These are phyloP conservation scores for Dolichoris vasculosae DNA, from an alignment of 1,140 invertebrate genomes.

Conservation along the genomic window DNA sequence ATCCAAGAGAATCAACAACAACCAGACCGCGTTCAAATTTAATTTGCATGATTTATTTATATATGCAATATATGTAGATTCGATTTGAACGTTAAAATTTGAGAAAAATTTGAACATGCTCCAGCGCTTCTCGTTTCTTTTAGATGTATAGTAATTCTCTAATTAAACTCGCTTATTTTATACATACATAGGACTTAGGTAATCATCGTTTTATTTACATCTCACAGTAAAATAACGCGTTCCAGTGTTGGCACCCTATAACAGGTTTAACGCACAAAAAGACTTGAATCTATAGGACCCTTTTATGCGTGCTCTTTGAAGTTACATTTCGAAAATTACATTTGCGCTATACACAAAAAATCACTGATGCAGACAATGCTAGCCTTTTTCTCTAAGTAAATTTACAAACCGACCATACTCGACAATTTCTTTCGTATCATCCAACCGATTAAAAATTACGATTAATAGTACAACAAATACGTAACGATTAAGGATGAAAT, in stretches of 20 bases:
- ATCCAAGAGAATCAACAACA: background rate
- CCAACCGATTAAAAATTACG: background rate
- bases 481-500: background rate
- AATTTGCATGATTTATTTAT: background rate
- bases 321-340: slow-evolving; percentile 39
- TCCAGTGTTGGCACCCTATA: slow-evolving; percentile 51
- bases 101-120: background rate
- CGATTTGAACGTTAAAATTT: background rate
- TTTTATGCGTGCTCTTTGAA: slow-evolving; percentile 54
- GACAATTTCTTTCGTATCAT: slow-evolving; percentile 5
- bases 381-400: slow-evolving; percentile 7
- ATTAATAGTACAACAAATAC: background rate
- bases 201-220: slow-evolving; percentile 65
- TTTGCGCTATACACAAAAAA: slow-evolving; percentile 39
- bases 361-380: slow-evolving; percentile 41
- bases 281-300: slow-evolving; percentile 51
- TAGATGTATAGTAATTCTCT: slow-evolving; percentile 56
- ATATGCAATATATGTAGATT: background rate
- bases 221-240: slow-evolving; percentile 51
- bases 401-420: background rate
- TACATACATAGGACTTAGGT: slow-evolving; percentile 61
- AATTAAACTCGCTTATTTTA: slow-evolving; percentile 58
- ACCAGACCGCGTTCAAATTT: background rate
- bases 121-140: slow-evolving; percentile 37
- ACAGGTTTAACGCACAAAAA: slow-evolving; percentile 45